Evolutionary conservation across 2,797 vertebrate genomes (phyloP), one percentile per base, ranked within the genome.

Genomic region (Rousettus madagascariensis): DNA sequence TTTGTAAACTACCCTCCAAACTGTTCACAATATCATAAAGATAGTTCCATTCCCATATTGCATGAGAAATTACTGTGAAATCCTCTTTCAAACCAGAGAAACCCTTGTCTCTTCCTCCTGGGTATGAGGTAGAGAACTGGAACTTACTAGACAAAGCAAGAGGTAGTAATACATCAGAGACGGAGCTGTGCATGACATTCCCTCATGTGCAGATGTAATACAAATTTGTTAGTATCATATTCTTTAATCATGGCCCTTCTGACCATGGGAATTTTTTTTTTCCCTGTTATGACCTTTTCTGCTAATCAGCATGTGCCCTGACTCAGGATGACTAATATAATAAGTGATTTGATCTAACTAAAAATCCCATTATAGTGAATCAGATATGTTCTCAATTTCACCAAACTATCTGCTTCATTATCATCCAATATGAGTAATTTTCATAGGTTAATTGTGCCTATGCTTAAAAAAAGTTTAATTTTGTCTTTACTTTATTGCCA

Each of bases 351-450:
- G 72, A 96, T 95, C 82, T 95, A 90, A 71, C 86, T 89, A 82
- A 97, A 95, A 96, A 95, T 94, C 69, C 69, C 75, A 96, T 97
- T 95, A 95, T 43, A 92, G 82, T 90, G 59, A 95, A 89, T 95
- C 74, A 96, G 90, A 89, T 77, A 65, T 85, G 86, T 86, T 91
- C 90, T 92, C 78, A 97, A 96, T 95, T 95, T 91, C 91, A 91
- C 87, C 82, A 87, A 79, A 75, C 79, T 93, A 68, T 90, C 69
- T 94, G 91, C 91, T 95, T 91, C 91, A 97, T 97, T 96, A 96
- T 90, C 91, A 95, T 65, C 55, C 49, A 69, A n/a, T 79, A 86
- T 83, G 71, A 97, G 84, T 91, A 65, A 89, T 90, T 94, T 95
- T 92, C 83, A 87, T 49, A 95, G 78, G 91, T 97, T 94, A 97